phyloP scores from a whole-genome alignment of 2,888 invertebrate species.

The Adineta ricciae region DNA sequence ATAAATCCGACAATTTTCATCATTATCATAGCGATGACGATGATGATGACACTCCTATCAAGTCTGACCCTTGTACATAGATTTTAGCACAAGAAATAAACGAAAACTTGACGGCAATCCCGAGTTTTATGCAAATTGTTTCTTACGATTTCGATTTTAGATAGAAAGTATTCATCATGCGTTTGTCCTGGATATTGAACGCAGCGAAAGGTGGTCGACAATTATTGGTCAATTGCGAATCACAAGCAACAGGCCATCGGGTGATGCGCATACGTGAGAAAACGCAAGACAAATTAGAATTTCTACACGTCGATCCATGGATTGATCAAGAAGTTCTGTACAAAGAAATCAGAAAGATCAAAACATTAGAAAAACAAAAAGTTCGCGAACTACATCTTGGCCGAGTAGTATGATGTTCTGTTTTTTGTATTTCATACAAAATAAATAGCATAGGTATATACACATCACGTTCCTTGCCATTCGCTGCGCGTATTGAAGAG shows the following conservation, averaged over 20 bases:
- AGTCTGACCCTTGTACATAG: neutral
- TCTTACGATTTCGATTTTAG: neutral
- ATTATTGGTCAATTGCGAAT: conserved; percentile 31
- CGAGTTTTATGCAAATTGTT: too few relatives aligned
- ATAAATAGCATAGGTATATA: too few relatives aligned
- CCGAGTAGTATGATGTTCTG: neutral
- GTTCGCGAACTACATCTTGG: neutral
- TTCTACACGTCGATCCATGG: conserved; percentile 30
- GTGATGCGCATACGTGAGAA: conserved; percentile 28
- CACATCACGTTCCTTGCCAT: too few relatives aligned
- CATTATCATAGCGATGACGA: neutral
- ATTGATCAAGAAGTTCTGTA: conserved; percentile 25
- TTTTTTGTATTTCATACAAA: neutral
- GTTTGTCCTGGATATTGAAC: neutral
- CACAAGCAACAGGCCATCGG: conserved; percentile 28
- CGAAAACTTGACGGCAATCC: neutral
- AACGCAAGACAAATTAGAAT: conserved; percentile 30
- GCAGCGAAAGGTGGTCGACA: conserved; percentile 29
- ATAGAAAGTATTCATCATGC: neutral
- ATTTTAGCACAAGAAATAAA: neutral
- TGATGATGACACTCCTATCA: neutral
- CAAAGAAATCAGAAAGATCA: conserved; percentile 7
- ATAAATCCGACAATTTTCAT: neutral
- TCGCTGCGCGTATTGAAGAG: too few relatives aligned
- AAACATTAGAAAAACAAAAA: conserved; percentile 31